Base-by-base conservation (phyloP, 2,797 vertebrate genomes). In the Tapera naevia region DNA sequence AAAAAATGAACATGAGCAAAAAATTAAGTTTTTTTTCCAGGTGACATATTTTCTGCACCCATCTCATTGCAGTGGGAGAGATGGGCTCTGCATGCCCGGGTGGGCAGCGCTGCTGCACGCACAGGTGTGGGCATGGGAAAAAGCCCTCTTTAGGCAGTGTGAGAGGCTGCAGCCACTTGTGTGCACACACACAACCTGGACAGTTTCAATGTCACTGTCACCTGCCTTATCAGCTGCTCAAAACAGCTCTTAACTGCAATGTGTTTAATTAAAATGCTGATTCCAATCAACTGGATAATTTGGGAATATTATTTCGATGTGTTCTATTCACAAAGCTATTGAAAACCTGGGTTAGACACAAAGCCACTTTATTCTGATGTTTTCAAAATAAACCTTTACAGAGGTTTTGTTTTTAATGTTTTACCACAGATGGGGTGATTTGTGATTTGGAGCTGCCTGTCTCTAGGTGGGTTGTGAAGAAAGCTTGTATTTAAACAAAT, bases 51-150 rank as follows among this genome's bases (percentile, higher is more conserved):
- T 60, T 16, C 51, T 50, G 24, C 8, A 2, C 19, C 39, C 22
- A 3, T 10, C 17, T 60, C 16, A 1, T 1, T 54, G 76, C 30
- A 53, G 33, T 3, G 3, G 45, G 37, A 19, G 1, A 39, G 3
- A 8, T 0, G 0, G 32, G 37, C 10, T 43, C 33, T 53, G n/a
- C 16, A 0, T 28, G n/a, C 24, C 30, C 3, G 0, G 11, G 64
- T 16, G 11, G 53, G 53, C 56, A 22, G 48, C 2, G 35, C 25
- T 56, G 39, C 75, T 33, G 46, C 58, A 19, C 0, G 0, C 27
- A 10, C n/a, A 2, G 0, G 0, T 8, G 6, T 0, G 1, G 1
- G 10, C 0, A 4, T 2, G 1, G 43, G 39, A 30, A 51, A 58
- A 66, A 7, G 39, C 14, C 8, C 30, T 0, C 0, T 22, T 18